Evolutionary conservation across 2,888 invertebrate genomes (phyloP).

Genomic region (Hydroisotoma schaefferi): DNA sequence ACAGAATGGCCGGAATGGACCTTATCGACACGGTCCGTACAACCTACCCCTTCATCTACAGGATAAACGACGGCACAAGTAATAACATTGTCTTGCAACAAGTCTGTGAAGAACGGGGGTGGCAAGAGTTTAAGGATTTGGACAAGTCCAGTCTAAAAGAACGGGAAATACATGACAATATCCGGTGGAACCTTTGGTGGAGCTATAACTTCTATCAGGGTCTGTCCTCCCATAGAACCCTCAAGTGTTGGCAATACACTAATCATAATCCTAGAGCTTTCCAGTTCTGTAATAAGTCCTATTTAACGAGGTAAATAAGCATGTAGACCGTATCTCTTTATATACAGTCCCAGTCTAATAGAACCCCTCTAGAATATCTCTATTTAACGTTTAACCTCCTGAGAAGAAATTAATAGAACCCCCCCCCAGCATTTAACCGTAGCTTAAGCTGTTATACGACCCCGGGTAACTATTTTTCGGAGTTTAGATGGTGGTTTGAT

Average conservation of each 20-base stretch:
- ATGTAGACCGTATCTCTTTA: background rate
- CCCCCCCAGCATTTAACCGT: too few relatives aligned
- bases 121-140: conserved; percentile 66
- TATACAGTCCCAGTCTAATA: too few relatives aligned
- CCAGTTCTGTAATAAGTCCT: conserved; percentile 79
- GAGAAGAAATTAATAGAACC: too few relatives aligned
- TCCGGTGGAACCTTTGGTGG: conserved; percentile 83
- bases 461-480: background rate
- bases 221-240: conserved; percentile 61
- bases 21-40: conserved; percentile 22
- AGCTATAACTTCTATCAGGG: conserved; percentile 60
- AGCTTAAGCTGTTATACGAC: too few relatives aligned
- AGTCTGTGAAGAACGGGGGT: conserved; percentile 75
- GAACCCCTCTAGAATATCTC: too few relatives aligned
- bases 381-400: too few relatives aligned
- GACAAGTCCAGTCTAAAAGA: conserved; percentile 52
- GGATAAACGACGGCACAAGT: conserved; percentile 38
- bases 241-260: conserved; percentile 70
- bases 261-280: conserved; percentile 81
- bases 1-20: background rate
- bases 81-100: conserved; percentile 50
- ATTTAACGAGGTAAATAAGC: conserved; percentile 63
- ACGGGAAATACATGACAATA: conserved; percentile 51
- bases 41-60: conserved; percentile 34
- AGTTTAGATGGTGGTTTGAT: too few relatives aligned